Conservation (phyloP, 1,140 invertebrate species). For the Tetraneura akinire region DNA sequence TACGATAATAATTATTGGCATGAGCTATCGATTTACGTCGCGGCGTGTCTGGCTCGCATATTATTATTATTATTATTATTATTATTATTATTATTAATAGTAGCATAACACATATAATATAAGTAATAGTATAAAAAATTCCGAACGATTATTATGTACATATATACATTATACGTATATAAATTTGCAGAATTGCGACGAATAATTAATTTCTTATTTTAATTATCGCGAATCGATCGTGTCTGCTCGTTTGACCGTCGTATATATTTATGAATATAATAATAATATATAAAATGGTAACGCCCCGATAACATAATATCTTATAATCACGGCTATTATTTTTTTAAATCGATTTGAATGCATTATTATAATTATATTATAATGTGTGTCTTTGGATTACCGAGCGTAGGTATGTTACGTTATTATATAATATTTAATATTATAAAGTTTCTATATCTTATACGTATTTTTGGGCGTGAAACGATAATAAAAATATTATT, state of each 20-base stretch:
- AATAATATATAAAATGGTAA: background rate
- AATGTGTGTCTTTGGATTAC: background rate
- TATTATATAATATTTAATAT: too few relatives aligned
- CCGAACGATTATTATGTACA: background rate
- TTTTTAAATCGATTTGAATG: conserved; percentile 17
- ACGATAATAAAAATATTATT: too few relatives aligned
- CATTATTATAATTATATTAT: background rate
- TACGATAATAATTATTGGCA: background rate
- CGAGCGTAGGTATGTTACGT: conserved; percentile 1
- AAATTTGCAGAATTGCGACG: background rate
- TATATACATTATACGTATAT: too few relatives aligned
- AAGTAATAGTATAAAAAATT: background rate
- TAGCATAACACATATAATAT: too few relatives aligned
- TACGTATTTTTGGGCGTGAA: conserved; percentile 22
- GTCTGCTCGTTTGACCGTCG: background rate
- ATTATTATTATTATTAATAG: too few relatives aligned
- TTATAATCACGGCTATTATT: conserved; percentile 16
- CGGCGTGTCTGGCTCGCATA: background rate
- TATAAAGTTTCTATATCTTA: too few relatives aligned
- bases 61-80: too few relatives aligned
- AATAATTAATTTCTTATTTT: conserved; percentile 25
- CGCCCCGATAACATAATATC: conserved; percentile 6
- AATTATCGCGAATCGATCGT: conserved; percentile 2
- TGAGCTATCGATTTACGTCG: background rate
- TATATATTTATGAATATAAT: background rate